Conservation (phyloP, 2,888 invertebrate species). For the Drosophila mimica region DNA sequence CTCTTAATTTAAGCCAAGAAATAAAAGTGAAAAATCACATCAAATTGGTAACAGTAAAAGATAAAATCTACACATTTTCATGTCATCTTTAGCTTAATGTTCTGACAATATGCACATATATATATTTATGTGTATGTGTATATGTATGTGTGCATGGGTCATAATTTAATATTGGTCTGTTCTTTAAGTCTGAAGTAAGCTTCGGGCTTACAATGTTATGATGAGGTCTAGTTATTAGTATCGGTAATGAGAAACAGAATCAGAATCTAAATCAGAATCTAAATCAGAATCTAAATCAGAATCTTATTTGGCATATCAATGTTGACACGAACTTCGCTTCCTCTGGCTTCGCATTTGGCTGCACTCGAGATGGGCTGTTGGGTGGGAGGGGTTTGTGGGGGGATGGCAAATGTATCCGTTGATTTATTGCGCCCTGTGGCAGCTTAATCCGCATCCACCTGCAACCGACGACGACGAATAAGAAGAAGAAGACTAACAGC, state of each 20-base stretch:
- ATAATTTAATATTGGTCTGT: background rate
- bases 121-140: background rate
- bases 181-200: background rate
- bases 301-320: conserved; percentile 55
- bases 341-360: conserved; percentile 62
- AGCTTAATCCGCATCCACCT: conserved; percentile 59
- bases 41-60: background rate
- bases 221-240: background rate
- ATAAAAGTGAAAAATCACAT: background rate
- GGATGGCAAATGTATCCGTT: conserved; percentile 62
- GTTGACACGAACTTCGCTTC: conserved; percentile 52
- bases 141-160: background rate
- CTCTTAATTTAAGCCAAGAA: background rate
- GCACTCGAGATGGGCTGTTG: conserved; percentile 31
- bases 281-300: conserved; percentile 2
- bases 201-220: conserved; percentile 1
- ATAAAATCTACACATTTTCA: background rate
- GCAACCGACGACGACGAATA: conserved; percentile 25
- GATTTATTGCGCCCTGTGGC: conserved; percentile 62
- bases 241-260: conserved; percentile 38
- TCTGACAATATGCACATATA: too few relatives aligned
- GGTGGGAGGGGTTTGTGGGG: background rate
- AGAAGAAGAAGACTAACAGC: conserved; percentile 30
- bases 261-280: conserved; percentile 6
- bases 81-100: background rate